A percentile compares a stretch with the other conserved stretches of the same genome.
Conservation (phyloP, 2,888 invertebrate genomes). For the Rhynchonema sp. region DNA sequence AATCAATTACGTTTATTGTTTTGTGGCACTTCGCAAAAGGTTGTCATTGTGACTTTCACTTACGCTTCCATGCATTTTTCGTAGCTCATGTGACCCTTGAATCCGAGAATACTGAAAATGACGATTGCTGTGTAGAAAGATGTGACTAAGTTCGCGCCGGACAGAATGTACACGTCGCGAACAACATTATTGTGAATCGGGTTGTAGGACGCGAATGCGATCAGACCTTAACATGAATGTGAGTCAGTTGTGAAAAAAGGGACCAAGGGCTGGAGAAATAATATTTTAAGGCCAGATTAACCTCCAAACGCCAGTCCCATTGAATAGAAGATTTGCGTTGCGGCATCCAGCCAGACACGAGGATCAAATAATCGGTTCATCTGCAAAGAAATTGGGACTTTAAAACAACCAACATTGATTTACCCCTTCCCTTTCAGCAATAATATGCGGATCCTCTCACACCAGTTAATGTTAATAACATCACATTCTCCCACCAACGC, state of each 20-base stretch:
- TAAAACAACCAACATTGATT: neutral
- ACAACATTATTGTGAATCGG: constrained; percentile 83
- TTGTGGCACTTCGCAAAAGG: neutral
- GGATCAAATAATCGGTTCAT: constrained; percentile 66
- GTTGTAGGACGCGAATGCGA: constrained; percentile 87
- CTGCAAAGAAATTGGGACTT: constrained; percentile 31
- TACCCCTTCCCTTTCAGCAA: too few relatives aligned
- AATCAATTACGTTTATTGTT: neutral
- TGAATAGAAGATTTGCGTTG: constrained; percentile 89
- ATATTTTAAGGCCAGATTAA: neutral
- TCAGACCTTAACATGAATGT: constrained; percentile 41
- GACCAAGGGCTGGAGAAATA: neutral
- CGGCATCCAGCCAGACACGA: constrained; percentile 82
- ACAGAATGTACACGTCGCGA: constrained; percentile 68
- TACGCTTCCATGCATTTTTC: constrained; percentile 57
- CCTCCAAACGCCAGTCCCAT: constrained; percentile 86
- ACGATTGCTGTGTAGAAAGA: constrained; percentile 84
- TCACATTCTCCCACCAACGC: too few relatives aligned
- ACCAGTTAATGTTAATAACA: too few relatives aligned
- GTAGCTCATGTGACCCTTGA: constrained; percentile 77
- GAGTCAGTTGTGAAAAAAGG: neutral
- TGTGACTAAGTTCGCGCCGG: constrained; percentile 73
- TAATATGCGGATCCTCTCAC: too few relatives aligned
- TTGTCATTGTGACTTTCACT: constrained; percentile 26
- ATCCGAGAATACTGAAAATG: constrained; percentile 81